Evolutionary conservation across 2,113 vertebrate genomes (phyloP).

Genomic region (human (Homo sapiens)): GRCh38 chr6:68941001-68941500

Average conservation of each 20-base stretch:
- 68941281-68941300: background rate
- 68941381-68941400: background rate
- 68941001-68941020: background rate
- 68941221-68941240: slow-evolving; percentile 29
- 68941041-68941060: background rate
- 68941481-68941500: slow-evolving; percentile 57
- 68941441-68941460: slow-evolving; percentile 47
- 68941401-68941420: slow-evolving; percentile 7
- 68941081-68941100: background rate
- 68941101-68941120: background rate
- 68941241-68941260: background rate
- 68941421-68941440: slow-evolving; percentile 42
- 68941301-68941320: background rate
- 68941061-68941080: background rate
- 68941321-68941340: background rate
- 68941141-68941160: background rate
- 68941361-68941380: background rate
- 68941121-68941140: slow-evolving; percentile 9
- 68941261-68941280: background rate
- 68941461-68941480: slow-evolving; percentile 62
- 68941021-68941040: background rate
- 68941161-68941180: background rate
- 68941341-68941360: background rate
- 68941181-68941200: background rate
- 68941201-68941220: slow-evolving; percentile 8